Evolutionary conservation across 2,113 vertebrate species (phyloP).

Genomic region (Mus musculus): DNA sequence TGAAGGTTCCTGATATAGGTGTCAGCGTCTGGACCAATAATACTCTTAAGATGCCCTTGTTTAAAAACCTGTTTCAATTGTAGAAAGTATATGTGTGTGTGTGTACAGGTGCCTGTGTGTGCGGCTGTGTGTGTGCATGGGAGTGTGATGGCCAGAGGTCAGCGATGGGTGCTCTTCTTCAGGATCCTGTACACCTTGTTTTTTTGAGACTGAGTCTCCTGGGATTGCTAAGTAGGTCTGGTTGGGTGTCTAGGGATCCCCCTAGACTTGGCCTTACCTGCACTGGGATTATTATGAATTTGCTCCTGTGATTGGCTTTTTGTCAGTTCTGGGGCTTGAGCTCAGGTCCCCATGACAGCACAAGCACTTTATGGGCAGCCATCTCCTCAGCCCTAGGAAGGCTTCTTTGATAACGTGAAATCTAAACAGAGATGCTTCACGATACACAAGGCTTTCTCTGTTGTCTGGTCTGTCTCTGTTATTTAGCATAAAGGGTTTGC

Average conservation of each 20-base stretch:
- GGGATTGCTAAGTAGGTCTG: not conserved
- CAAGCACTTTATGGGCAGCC: not conserved
- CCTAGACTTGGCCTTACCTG: not conserved
- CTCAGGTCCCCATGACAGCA: not conserved
- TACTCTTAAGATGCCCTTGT: not conserved
- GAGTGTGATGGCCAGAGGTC: not conserved
- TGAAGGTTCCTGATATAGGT: conserved; percentile 84
- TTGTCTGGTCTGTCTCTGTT: not conserved
- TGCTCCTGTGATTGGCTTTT: not conserved
- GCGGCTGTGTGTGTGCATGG: not conserved
- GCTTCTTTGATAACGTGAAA: conserved; percentile 24
- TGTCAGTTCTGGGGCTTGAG: not conserved
- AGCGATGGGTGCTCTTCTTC: not conserved
- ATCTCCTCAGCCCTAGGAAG: not conserved
- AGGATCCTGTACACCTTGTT: too few relatives aligned
- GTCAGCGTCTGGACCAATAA: not conserved
- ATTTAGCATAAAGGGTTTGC: not conserved
- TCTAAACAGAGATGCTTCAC: not conserved
- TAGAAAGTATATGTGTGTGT: not conserved
- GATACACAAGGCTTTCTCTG: not conserved
- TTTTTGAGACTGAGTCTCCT: not conserved
- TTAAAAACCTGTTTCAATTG: conserved; percentile 41
- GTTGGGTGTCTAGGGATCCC: not conserved
- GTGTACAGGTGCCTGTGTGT: not conserved
- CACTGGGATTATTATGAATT: not conserved